A percentile compares a stretch with the other conserved stretches of the same genome.
phyloP scores from a whole-genome alignment of 2,888 invertebrate species.

The Trichogramma evanescens region DNA sequence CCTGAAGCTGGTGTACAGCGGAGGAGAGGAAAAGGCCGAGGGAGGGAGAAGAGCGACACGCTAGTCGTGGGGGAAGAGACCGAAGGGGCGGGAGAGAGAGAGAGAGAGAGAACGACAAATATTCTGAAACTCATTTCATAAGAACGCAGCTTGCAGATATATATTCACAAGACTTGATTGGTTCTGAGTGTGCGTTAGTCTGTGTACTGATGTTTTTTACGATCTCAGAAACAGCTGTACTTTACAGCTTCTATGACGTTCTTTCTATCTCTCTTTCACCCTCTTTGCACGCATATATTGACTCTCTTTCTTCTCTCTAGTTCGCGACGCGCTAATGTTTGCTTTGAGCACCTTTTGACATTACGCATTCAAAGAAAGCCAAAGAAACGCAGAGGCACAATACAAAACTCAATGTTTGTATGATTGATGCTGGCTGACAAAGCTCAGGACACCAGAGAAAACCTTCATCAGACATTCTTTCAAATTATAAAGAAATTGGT shows the following conservation, averaged over 20 bases:
- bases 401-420: background rate
- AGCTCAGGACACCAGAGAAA: no score
- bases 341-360: slow-evolving; percentile 16
- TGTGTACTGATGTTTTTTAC: slow-evolving; percentile 7
- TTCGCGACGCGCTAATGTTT: slow-evolving; percentile 13
- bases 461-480: no score
- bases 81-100: background rate
- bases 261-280: slow-evolving; percentile 4
- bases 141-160: slow-evolving; percentile 5
- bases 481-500: no score
- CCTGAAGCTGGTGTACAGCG: background rate
- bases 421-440: no score
- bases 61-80: background rate
- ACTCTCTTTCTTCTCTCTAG: slow-evolving; percentile 1
- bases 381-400: slow-evolving; percentile 4
- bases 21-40: background rate
- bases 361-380: background rate
- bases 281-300: background rate
- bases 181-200: background rate
- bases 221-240: slow-evolving; percentile 18
- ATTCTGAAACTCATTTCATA: slow-evolving; percentile 19
- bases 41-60: background rate
- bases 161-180: slow-evolving; percentile 6
- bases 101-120: slow-evolving; percentile 4
- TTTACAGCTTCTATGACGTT: slow-evolving; percentile 1